Evolutionary conservation across 2,113 vertebrate species (phyloP), one percentile per base, ranked within the genome.

Genomic region (Oncorhynchus mykiss): DNA sequence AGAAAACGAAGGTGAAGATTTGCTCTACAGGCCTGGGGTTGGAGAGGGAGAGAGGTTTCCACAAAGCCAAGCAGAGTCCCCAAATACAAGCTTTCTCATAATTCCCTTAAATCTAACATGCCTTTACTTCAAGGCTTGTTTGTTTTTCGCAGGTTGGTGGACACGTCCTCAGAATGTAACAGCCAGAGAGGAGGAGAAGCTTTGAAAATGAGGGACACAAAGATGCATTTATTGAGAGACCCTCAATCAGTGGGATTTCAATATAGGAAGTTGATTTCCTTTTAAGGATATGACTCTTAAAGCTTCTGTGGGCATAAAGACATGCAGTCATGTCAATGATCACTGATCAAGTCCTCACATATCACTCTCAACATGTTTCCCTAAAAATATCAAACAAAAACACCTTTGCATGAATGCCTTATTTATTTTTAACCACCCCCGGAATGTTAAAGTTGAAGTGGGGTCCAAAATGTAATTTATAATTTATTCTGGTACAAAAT

Each of bases 1-100:
- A 81, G 76, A 78, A 72, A 66, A 54, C 16, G 3, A 76, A 73
- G 62, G 79, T 29, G 70, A 60, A 11, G 27, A 54, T 5, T 11
- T 60, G 71, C 16, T 29, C 71, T 72, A 29, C 27, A n/a, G 54
- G 71, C 51, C 71, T 31, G 54, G 77, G 72, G 77, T 76, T 72
- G 77, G 70, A 75, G 74, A 78, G 62, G 49, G 31, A 71, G 72
- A 31, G 62, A 70, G 72, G 48, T 71, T 73, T 78, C 75, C 31
- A 34, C 20, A 68, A 16, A 39, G 67, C 67, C 67, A 68, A 39
- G 67, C 29, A 68, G 31, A 68, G 67, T 68, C 2, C 8, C 67
- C 31, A 34, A 39, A 20, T 34, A n/a, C 67, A 5, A 68, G 67
- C 18, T 68, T 20, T 34, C 3, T 18, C 14, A 34, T 39, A 20